Percentiles rank a stretch among this genome's conserved stretches.
Conservation (phyloP, 1,140 invertebrate genomes). For the Helicorthomorpha holstii region DNA sequence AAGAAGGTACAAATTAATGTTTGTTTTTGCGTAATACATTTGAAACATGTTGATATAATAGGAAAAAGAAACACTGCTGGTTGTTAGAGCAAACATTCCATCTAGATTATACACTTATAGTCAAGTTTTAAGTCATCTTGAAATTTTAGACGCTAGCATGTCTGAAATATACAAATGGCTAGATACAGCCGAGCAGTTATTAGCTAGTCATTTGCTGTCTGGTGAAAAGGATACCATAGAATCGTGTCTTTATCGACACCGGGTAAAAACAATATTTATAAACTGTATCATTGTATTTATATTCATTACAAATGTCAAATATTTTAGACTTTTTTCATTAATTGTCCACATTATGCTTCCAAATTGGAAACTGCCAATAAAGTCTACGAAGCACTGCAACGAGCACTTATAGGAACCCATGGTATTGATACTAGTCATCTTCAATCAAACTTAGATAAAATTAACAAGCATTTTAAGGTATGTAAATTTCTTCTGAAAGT, state of each 20-base stretch:
- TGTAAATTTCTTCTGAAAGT: no score
- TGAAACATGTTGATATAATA: slow-evolving; percentile 11
- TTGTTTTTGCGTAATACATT: background rate
- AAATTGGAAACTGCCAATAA: slow-evolving; percentile 90
- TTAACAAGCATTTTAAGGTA: background rate
- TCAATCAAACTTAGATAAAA: background rate
- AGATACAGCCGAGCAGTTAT: slow-evolving; percentile 54
- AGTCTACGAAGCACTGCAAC: slow-evolving; percentile 71
- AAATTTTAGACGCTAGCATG: slow-evolving; percentile 70
- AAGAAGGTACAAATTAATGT: slow-evolving; percentile 44
- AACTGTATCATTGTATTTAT: background rate
- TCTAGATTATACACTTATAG: slow-evolving; percentile 59
- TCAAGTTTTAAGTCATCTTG: slow-evolving; percentile 72
- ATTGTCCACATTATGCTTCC: slow-evolving; percentile 75
- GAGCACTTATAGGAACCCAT: slow-evolving; percentile 50
- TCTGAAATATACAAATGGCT: slow-evolving; percentile 70
- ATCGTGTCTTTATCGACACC: slow-evolving; percentile 59
- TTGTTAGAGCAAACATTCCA: slow-evolving; percentile 58
- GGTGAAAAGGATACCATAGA: slow-evolving; percentile 55
- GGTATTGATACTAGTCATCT: slow-evolving; percentile 40
- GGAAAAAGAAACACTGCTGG: slow-evolving; percentile 51
- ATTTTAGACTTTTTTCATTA: slow-evolving; percentile 54
- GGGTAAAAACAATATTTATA: slow-evolving; percentile 24
- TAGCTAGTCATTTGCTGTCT: slow-evolving; percentile 40
- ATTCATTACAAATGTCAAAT: slow-evolving; percentile 10